Conservation (phyloP, 2,113 vertebrate genomes). For the Muntiacus reevesi region DNA sequence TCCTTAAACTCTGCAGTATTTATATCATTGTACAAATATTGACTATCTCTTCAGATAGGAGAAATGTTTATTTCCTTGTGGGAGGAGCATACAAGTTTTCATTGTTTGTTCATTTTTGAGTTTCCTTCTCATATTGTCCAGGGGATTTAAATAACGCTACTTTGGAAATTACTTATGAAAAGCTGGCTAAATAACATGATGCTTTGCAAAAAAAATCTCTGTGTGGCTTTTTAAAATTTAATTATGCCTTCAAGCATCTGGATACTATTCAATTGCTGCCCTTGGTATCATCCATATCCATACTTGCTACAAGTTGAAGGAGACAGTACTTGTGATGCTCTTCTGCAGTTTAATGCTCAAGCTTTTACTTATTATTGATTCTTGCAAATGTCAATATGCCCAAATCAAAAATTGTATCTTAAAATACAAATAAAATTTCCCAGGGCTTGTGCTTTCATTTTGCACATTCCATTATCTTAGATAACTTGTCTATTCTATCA, state of each 20-base stretch:
- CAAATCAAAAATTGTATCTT: neutral
- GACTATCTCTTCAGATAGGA: neutral
- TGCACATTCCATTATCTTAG: conserved; percentile 14
- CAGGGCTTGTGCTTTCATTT: neutral
- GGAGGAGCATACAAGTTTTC: neutral
- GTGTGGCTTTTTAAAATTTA: conserved; percentile 12
- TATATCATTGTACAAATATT: neutral
- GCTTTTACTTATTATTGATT: neutral
- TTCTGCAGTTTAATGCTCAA: neutral
- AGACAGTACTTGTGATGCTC: neutral
- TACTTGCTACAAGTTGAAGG: neutral
- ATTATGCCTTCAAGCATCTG: conserved; percentile 24
- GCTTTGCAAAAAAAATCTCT: conserved; percentile 30
- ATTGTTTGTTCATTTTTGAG: neutral
- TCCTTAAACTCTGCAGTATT: neutral
- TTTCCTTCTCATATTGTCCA: neutral
- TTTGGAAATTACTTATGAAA: conserved; percentile 22
- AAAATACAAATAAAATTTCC: neutral
- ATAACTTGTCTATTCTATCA: conserved; percentile 26
- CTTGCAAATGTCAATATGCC: neutral
- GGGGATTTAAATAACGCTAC: neutral
- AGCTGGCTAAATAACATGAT: neutral
- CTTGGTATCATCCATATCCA: neutral
- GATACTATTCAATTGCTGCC: neutral
- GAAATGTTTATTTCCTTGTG: neutral